Evolutionary conservation across 2,113 vertebrate species (phyloP), one percentile per base, ranked within the genome.

Genomic region (Pungitius pungitius): DNA sequence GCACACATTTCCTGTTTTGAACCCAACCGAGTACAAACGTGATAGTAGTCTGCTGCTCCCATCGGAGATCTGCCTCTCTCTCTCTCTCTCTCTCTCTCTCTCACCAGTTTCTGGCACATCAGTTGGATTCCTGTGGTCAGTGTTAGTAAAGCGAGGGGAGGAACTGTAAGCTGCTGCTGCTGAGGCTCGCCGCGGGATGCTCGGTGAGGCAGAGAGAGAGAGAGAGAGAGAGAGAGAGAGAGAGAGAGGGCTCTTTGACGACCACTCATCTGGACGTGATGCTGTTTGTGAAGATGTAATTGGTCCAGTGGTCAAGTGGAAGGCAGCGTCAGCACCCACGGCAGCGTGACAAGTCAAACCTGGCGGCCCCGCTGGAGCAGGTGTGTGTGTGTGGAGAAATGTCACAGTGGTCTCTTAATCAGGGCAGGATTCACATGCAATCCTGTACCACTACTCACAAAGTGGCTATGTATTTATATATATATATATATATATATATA

Each of bases 41-140:
- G 77, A 74, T 39, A 47, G 71, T 61, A 60, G 85, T 86, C 78
- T 77, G 43, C 69, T 65, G 71, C 54, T 75, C 51, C 26, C 66
- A 58, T 35, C 49, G 20, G 58, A 61, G 52, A 65, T 22, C 59
- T 43, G 43, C 39, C 24, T 45, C 54, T 74, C 64, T n/a, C 30
- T 47, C 42, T 55, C 59, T 57, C 42, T n/a, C 58, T 43, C 59
- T 49, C 24, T 49, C 49, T 73, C 62, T 59, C 37, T 15, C 33
- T 40, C 8, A 42, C 71, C 20, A 43, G 54, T 76, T 64, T 69
- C 66, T 85, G 88, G 86, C 83, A 59, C 80, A 33, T 69, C 79
- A 78, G 80, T 71, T 82, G 78, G 83, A 91, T 92, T 91, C 89
- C 80, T 90, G 89, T 35, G 83, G 89, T 75, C 37, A 51, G 62